These are phyloP conservation scores for Rugalucina vietnamica DNA, from an alignment of 2,888 invertebrate genomes.

Conservation along the genomic window DNA sequence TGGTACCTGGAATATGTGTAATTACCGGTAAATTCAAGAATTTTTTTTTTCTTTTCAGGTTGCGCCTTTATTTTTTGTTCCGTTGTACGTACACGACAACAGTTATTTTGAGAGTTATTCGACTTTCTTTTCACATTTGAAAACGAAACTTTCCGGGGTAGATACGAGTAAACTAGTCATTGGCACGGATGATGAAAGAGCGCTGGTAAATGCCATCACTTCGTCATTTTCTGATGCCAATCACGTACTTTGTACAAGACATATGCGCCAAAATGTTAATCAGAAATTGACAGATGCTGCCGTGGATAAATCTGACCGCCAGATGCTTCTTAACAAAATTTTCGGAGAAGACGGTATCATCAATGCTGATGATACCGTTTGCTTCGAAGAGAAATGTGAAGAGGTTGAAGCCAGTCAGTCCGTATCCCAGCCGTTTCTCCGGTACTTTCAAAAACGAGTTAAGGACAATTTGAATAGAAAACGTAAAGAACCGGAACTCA, in stretches of 20 bases:
- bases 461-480: not conserved
- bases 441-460: slow-evolving; percentile 4
- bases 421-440: not conserved
- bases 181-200: slow-evolving; percentile 2
- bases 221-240: slow-evolving; percentile 5
- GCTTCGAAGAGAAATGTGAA: slow-evolving; percentile 16
- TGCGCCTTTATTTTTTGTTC: too few species aligned
- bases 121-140: slow-evolving; percentile 38
- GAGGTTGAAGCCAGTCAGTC: not conserved
- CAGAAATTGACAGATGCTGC: slow-evolving; percentile 16
- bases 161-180: not conserved
- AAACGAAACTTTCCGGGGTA: slow-evolving; percentile 3
- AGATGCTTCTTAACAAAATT: not conserved
- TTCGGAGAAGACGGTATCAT: slow-evolving; percentile 14
- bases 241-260: not conserved
- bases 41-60: too few species aligned
- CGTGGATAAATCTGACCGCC: not conserved
- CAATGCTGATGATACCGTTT: slow-evolving; percentile 22
- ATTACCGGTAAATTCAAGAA: too few species aligned
- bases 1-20: too few species aligned
- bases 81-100: slow-evolving; percentile 46
- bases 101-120: slow-evolving; percentile 49
- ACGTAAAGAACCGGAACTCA: not conserved
- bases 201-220: not conserved
- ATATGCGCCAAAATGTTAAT: slow-evolving; percentile 14